Evolutionary conservation across 2,797 vertebrate genomes (phyloP), one percentile per base, ranked within the genome.

Genomic region (Coregonus ussuriensis): DNA sequence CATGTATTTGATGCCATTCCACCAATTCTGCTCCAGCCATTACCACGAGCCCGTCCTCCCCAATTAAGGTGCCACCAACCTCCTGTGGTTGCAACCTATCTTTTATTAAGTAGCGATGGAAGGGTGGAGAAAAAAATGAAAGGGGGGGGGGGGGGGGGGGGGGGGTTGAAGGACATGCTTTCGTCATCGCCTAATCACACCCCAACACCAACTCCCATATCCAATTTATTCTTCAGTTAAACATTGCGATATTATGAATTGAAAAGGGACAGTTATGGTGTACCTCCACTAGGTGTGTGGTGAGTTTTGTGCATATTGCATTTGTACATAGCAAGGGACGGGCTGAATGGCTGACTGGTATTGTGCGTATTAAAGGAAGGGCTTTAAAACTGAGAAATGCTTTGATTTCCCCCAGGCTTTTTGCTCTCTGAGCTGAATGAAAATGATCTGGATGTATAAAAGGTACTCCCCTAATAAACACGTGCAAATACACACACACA

Each of bases 371-470:
- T 93, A 91, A 91, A 91, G 85, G 83, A 87, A 86, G 73, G 82
- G 85, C 89, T 90, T 91, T 88, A 88, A 88, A 90, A 89, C 80
- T 80, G 84, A 74, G 85, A 85, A 91, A 90, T 90, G 89, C 89
- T 91, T 86, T 92, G 91, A 92, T 92, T 93, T 93, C 92, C 92
- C 92, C 62, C 76, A 88, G 91, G 92, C 89, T 84, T 89, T 89
- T 83, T 87, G 87, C 89, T 89, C 84, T 89, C 88, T 87, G 89
- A 90, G 87, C 77, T 53, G 90, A 91, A 91, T 90, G 83, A 88
- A 90, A 92, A 90, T 76, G 84, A 83, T 85, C 74, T 79, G 81
- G 84, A 82, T 83, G 83, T 79, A 79, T 80, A 83, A 89, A 89
- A 86, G 83, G 79, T 77, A 82, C 73, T 74, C 78, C 35, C 70